phyloP scores from a whole-genome alignment of 2,797 vertebrate genomes.

The Mus caroli region DNA sequence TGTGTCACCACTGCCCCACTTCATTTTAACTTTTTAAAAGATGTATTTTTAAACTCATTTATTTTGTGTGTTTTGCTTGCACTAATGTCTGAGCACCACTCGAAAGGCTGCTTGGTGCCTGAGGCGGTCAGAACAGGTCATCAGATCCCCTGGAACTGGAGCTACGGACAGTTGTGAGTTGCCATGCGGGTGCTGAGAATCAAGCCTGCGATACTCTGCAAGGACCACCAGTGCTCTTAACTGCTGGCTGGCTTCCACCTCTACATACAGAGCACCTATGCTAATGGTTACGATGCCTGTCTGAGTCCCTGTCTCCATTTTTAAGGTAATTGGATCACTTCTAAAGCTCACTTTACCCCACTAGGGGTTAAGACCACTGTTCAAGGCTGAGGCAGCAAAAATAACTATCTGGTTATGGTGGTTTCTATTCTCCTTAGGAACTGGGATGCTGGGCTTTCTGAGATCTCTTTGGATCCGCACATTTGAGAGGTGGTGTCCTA shows the following conservation, averaged over 20 bases:
- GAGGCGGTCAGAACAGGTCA: no score
- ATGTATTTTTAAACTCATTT: background rate
- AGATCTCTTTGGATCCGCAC: conserved; percentile 14
- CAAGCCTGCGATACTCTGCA: no score
- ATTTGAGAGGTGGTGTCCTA: background rate
- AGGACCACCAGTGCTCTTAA: background rate
- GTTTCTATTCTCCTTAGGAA: background rate
- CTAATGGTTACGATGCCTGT: background rate
- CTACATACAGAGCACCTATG: background rate
- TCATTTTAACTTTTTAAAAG: background rate
- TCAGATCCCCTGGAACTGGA: background rate
- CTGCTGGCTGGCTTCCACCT: background rate
- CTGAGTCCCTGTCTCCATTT: background rate
- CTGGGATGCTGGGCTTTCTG: background rate
- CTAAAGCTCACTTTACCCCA: background rate
- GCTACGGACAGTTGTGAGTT: background rate
- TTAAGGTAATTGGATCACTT: background rate
- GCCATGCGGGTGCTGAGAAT: background rate
- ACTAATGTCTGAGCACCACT: background rate
- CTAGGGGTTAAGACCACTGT: background rate
- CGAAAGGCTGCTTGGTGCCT: background rate
- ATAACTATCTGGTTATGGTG: background rate
- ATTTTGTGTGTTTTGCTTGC: background rate
- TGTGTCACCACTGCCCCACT: no score
- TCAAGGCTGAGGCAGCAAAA: background rate